Evolutionary conservation across 1,140 invertebrate species (phyloP).

Genomic region (Hermatobates lingyangjiaoensis): DNA sequence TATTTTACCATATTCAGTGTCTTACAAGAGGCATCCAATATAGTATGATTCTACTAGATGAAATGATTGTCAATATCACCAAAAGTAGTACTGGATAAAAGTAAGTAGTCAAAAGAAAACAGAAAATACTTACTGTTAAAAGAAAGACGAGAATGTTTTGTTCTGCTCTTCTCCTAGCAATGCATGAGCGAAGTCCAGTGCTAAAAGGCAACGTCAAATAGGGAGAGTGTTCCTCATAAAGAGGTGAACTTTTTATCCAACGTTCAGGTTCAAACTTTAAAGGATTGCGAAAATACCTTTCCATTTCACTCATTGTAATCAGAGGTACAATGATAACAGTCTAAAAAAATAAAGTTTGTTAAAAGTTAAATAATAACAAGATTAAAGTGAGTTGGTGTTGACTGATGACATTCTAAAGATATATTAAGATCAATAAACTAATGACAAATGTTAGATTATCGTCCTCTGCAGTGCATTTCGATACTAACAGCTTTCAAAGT

Average conservation of each 20-base stretch:
- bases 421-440: not conserved
- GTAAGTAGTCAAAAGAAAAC: not conserved
- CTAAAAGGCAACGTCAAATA: conserved; percentile 72
- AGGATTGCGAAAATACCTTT: conserved; percentile 41
- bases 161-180: conserved; percentile 70
- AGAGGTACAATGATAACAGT: not conserved
- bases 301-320: not conserved
- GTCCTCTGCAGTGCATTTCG: not conserved
- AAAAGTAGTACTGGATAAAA: too few species aligned
- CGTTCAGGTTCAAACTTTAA: conserved; percentile 52
- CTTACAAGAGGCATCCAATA: too few species aligned
- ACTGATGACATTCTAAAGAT: not conserved
- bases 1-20: too few species aligned
- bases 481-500: too few species aligned
- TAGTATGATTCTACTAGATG: too few species aligned
- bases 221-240: conserved; percentile 40
- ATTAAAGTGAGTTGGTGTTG: not conserved
- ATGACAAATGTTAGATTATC: not conserved
- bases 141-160: conserved; percentile 67
- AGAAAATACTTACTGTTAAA: conserved; percentile 38
- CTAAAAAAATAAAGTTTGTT: not conserved
- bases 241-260: conserved; percentile 37
- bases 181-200: conserved; percentile 68
- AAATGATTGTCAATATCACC: too few species aligned
- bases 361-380: not conserved